Conservation (phyloP, 2,888 invertebrate genomes). For the Mythimna ferrago region DNA sequence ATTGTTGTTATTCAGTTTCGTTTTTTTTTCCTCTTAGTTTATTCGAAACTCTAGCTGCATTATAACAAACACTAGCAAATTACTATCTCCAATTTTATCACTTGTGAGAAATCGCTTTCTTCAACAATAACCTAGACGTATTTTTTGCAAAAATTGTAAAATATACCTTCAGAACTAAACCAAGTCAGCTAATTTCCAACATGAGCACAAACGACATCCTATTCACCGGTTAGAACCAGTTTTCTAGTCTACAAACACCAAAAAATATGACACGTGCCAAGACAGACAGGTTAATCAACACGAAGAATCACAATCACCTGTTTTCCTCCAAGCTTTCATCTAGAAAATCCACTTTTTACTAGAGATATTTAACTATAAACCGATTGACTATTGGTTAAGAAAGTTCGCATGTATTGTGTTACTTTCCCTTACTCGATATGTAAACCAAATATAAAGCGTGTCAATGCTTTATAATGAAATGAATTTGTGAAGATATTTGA, state of each 20-base stretch:
- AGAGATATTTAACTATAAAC: conserved; percentile 28
- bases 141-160: not conserved
- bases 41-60: conserved; percentile 5
- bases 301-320: conserved; percentile 18
- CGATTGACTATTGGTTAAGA: conserved; percentile 38
- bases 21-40: conserved; percentile 2
- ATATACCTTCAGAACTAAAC: not conserved
- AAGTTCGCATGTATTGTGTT: conserved; percentile 56
- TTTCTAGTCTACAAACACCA: conserved; percentile 14
- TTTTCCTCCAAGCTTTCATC: conserved; percentile 33
- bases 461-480: conserved; percentile 25
- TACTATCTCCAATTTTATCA: not conserved
- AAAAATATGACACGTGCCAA: conserved; percentile 34
- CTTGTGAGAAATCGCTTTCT: not conserved
- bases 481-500: conserved; percentile 19
- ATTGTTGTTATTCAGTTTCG: conserved; percentile 13
- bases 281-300: conserved; percentile 9
- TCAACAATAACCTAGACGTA: not conserved
- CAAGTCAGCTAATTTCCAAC: not conserved
- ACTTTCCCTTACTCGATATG: conserved; percentile 56
- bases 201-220: conserved; percentile 5
- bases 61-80: not conserved
- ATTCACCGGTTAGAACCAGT: conserved; percentile 13
- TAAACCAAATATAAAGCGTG: conserved; percentile 33
- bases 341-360: conserved; percentile 36